Evolutionary conservation across 1,140 invertebrate species (phyloP).

Genomic region (Drosophila rufa): DNA sequence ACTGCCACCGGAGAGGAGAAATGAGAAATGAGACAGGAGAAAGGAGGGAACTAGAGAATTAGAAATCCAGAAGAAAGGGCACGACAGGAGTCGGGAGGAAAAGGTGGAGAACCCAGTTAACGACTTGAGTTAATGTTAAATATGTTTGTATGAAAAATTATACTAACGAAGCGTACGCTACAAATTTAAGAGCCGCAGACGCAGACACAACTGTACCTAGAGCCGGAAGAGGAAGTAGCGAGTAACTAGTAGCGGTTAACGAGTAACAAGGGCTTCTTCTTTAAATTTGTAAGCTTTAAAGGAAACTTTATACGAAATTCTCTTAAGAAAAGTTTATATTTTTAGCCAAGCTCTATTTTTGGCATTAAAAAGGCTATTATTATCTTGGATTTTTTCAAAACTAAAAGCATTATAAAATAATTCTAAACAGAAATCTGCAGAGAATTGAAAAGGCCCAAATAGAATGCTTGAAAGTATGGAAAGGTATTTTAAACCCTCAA

Average conservation of each 20-base stretch:
- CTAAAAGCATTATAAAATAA: background rate
- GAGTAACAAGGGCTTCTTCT: background rate
- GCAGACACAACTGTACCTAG: conserved; percentile 49
- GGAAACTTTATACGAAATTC: no score
- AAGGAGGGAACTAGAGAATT: background rate
- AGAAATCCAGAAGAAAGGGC: background rate
- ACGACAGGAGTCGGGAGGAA: background rate
- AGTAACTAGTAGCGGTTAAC: conserved; percentile 1
- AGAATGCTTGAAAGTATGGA: background rate
- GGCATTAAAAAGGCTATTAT: conserved; percentile 1
- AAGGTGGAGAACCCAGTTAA: conserved; percentile 56
- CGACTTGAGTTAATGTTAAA: conserved; percentile 62
- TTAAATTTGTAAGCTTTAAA: background rate
- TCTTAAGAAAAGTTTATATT: background rate
- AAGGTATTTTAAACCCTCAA: background rate
- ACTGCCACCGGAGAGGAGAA: conserved; percentile 59
- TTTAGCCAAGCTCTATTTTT: background rate
- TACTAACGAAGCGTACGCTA: conserved; percentile 62
- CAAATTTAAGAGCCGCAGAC: conserved; percentile 56
- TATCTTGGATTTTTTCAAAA: background rate
- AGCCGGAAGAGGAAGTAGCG: conserved; percentile 19
- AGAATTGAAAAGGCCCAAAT: background rate
- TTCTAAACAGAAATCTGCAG: background rate
- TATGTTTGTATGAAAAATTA: conserved; percentile 63
- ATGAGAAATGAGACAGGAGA: background rate